These are phyloP conservation scores for Miniopterus natalensis DNA, from an alignment of 2,113 vertebrate genomes.

Conservation along the genomic window DNA sequence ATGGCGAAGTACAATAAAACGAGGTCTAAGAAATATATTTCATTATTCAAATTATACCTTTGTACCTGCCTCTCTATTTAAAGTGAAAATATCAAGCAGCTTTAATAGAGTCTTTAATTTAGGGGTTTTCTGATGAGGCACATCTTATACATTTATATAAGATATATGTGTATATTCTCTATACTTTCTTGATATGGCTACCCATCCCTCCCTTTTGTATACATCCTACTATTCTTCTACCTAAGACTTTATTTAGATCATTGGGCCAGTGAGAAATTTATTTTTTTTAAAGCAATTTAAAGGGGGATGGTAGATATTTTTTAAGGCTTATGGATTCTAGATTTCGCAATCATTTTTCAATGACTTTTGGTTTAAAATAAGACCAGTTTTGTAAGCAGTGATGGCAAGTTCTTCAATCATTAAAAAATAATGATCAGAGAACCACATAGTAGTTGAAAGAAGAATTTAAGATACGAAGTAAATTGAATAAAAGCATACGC, in stretches of 20 bases:
- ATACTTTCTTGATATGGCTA: background rate
- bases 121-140: background rate
- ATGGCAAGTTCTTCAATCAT: background rate
- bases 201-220: background rate
- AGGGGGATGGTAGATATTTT: background rate
- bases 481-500: background rate
- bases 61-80: background rate
- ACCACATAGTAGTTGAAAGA: background rate
- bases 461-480: background rate
- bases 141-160: background rate
- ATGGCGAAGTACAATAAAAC: background rate
- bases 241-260: constrained; percentile 31
- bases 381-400: background rate
- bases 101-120: background rate
- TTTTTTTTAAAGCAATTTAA: background rate
- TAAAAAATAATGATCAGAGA: background rate
- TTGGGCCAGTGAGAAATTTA: background rate
- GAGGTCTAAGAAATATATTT: background rate
- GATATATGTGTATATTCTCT: background rate
- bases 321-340: background rate
- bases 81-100: constrained; percentile 24
- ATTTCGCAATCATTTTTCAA: background rate
- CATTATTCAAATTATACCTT: background rate
- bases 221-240: background rate
- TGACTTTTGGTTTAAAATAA: background rate